Base-by-base conservation (phyloP, 30 jellyfish, hydroid and myxozoan genomes). In the Hydractinia echinata region DNA sequence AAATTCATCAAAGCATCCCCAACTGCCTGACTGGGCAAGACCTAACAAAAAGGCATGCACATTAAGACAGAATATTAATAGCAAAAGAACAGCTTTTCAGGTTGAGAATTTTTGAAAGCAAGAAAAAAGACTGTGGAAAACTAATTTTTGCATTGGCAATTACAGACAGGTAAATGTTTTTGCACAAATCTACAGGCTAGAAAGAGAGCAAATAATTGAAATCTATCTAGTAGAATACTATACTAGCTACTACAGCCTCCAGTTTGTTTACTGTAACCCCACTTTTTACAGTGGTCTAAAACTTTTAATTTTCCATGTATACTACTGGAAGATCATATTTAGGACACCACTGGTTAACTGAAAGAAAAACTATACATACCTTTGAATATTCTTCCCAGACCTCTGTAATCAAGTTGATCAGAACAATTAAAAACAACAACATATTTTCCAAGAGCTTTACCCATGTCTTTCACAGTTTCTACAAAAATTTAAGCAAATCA, bases 1-100 rank as follows among this genome's bases (percentile, higher is more conserved):
- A 71, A 89, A 89, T 66, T 89, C 97, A 74, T 89, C 97, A 76
- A 89, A 89, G 60, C 97, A 89, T 4, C 97, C 97, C 97, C 97
- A 89, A 68, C 97, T 89, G 18, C 97, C 97, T 13, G 97, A 89
- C 84, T 89, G 95, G 0, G 97, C 97, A 54, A 89, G 74, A 11
- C 96, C 96, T 87, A 67, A 5, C 68, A 66, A 51, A 7, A 58
- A 30, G 44, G 44, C 2, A 30, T 30, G 44, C 44, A 30, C 44
- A 30, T 30, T 2, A 30, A 30, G 44, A 30, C 44, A 30, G 2
- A 30, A 30, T 30, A 30, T 30, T 30, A n/a, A 30, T 30, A 30
- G 44, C 44, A 30, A 30, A 1, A 2, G 44, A 30, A 30, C 44
- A 30, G 44, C 44, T 30, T 30, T 30, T 30, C 44, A 30, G 44